Base-by-base conservation (phyloP, 2,888 invertebrate species). In the Penaeus monodon region DNA sequence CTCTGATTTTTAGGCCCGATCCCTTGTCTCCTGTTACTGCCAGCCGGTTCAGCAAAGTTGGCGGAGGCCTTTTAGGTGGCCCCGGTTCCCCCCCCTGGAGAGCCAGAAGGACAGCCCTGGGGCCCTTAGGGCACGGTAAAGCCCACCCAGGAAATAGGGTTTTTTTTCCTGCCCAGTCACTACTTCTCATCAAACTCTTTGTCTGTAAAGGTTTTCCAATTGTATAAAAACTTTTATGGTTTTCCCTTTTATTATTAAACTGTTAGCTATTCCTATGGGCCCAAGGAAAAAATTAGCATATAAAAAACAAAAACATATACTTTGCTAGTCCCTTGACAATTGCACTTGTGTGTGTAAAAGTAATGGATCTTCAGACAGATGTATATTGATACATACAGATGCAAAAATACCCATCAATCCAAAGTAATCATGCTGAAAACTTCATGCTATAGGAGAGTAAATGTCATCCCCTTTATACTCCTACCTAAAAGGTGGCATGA, bases 81-180 rank as follows among this genome's bases (percentile, higher is more conserved):
- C 99, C 91, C 97, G 94, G 92, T 99, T n/a, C n/a, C n/a, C n/a
- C n/a, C n/a, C n/a, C 99, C 92, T 99, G 98, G 81, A 99, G 93
- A 0, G 99, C 97, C 22, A 99, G 93, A 20, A 98, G 93, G 63
- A 98, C 98, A 38, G 95, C 94, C 88, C 96, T 95, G 1, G 97
- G 97, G 88, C 96, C n/a, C n/a, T 96, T 64, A 97, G 94, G 0
- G 97, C 96, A 29, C 99, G 95, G 92, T 99, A 99, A 73, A 99
- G 93, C 97, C 98, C n/a, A 99, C 3, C 98, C 98, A 0, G 99
- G 99, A 91, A 99, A n/a, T 99, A 7, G 98, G 98, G n/a, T n/a
- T n/a, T n/a, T n/a, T 93, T 99, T 98, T 24, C 99, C 98, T 84
- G 98, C 98, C 97, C 97, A 98, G 92, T 99, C 99, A 90, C 97